Evolutionary conservation across 2,797 vertebrate genomes (phyloP), one percentile per base, ranked within the genome.

Genomic region (Tragelaphus oryx): DNA sequence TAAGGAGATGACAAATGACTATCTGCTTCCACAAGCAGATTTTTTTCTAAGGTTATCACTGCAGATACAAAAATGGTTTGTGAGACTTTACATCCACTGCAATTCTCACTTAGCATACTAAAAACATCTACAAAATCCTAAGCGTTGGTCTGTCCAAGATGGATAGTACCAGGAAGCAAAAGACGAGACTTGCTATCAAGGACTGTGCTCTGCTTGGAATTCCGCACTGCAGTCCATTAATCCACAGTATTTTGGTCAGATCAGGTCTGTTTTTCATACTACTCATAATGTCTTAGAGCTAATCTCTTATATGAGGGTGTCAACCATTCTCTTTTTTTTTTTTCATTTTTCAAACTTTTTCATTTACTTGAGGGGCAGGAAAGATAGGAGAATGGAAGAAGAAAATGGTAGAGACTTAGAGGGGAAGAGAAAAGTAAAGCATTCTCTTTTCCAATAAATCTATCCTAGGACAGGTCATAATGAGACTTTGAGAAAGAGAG

Each of bases 401-500:
- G n/a, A 94, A 91, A 93, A 89, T 71, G 83, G n/a, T 52, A 91
- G 85, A 76, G 37, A 96, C 87, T 95, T 94, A 83, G 79, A 86
- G 68, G 65, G 91, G 30, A 92, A 88, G 50, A 62, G 60, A 44
- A 97, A 95, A 95, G 97, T 95, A 97, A 97, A 95, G 71, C 83
- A 97, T 79, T 91, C 92, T 86, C 65, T 91, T 98, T 95, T 91
- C 89, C 62, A 95, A 92, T 84, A 90, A 91, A 94, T 96, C 96
- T 90, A 95, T 82, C 82, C 95, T 97, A 96, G 92, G 97, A 97
- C 98, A 97, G 95, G 96, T 97, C 96, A 94, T 98, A 98, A 98
- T 57, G 26, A 98, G 81, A 97, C 93, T 95, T 89, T 82, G 75
- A 88, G 96, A 95, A 97, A 93, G 97, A 97, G 94, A 93, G 86